Base-by-base conservation (phyloP, 2,113 vertebrate genomes). In the Neolamprologus kungweensis region DNA sequence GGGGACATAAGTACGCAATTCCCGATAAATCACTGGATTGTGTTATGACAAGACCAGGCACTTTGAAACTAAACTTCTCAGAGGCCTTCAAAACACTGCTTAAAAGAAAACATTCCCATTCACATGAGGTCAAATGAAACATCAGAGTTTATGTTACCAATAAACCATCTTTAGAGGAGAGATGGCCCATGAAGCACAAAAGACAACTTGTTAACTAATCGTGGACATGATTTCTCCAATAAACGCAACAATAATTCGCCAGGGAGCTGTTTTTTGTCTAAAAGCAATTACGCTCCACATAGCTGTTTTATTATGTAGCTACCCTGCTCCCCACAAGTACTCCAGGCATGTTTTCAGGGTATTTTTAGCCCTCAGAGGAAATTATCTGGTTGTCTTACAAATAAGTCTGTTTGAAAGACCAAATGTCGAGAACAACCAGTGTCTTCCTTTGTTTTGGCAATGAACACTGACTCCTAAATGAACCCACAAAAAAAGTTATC, bases 41-140 rank as follows among this genome's bases (percentile, higher is more conserved):
- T 95, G 94, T 95, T 95, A 93, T 95, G 94, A 94, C 93, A 95
- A 93, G 91, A 42, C 82, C 57, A 88, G 92, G 85, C 92, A 94
- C 93, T 94, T 91, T 91, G 54, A 88, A 94, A 90, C 86, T 82
- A 84, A 93, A 94, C 92, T 91, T 89, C 90, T 90, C 89, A 90
- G 85, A 93, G 85, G 60, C 51, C 89, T 91, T 88, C 84, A 92
- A 91, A 93, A 91, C 92, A 84, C 57, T 23, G 58, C 71, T 86
- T 63, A 58, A 89, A 92, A 88, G 81, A 90, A 95, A 94, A 94
- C 91, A 95, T 95, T 95, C 87, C 90, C 91, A 94, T 94, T 95
- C 90, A 95, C 89, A 89, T 53, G 88, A 87, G 91, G 92, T 92
- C 92, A 93, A 91, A 94, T 53, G 86, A 94, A 89, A 87, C 87